These are phyloP conservation scores for Crotalus helleri DNA, from an alignment of 2,113 vertebrate genomes.

Conservation along the genomic window DNA sequence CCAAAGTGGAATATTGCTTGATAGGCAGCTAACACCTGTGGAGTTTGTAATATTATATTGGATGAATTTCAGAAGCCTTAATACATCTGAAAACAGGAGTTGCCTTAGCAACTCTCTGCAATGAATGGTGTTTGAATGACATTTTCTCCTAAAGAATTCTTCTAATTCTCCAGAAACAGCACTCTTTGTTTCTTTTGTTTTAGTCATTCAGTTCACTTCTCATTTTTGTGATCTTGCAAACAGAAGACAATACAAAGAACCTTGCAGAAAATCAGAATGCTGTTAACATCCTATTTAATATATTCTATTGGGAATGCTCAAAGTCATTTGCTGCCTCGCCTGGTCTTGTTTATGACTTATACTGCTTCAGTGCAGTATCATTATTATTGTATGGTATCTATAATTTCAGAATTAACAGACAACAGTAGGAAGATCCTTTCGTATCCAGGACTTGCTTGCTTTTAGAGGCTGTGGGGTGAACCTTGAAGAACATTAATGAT, in stretches of 20 bases:
- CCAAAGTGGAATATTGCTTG: slow-evolving; percentile 14
- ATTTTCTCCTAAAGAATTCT: slow-evolving; percentile 18
- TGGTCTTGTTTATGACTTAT: background rate
- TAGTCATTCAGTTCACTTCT: slow-evolving; percentile 1
- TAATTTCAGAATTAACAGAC: background rate
- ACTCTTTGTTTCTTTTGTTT: slow-evolving; percentile 35
- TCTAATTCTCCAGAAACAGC: slow-evolving; percentile 32
- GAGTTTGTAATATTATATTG: slow-evolving; percentile 31
- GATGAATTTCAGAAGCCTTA: slow-evolving; percentile 33
- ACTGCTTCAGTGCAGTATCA: background rate
- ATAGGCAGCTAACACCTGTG: slow-evolving; percentile 23
- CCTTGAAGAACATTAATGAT: background rate
- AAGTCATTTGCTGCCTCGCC: background rate
- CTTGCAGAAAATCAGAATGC: background rate
- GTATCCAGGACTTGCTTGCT: background rate
- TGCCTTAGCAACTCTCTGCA: slow-evolving; percentile 60
- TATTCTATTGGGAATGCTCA: background rate
- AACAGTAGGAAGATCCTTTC: background rate
- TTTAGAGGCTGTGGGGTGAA: background rate
- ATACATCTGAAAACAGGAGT: slow-evolving; percentile 50
- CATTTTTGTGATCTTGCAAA: slow-evolving; percentile 3
- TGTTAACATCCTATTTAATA: background rate
- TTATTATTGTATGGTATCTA: background rate
- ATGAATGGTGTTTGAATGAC: slow-evolving; percentile 16
- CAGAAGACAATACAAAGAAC: background rate